A percentile compares a stretch with the other conserved stretches of the same genome.
phyloP scores from a whole-genome alignment of 1,140 invertebrate genomes.

The Catajapyx aquilonaris region DNA sequence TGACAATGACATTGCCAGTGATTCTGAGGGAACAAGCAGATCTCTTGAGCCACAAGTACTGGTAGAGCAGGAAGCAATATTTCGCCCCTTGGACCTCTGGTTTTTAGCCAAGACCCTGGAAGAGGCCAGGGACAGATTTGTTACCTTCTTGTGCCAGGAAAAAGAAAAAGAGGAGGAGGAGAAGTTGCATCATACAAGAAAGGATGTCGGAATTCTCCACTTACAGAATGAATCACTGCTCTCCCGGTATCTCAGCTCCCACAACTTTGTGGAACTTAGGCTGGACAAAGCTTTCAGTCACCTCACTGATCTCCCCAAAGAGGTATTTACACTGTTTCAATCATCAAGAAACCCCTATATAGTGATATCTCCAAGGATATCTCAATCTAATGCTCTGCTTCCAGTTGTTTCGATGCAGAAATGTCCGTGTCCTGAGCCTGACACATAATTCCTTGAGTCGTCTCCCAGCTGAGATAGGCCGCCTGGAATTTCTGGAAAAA shows the following conservation, averaged over 20 bases:
- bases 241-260: background rate
- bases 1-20: too few relatives aligned
- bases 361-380: background rate
- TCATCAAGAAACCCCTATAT: background rate
- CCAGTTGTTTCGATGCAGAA: conserved; percentile 25
- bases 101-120: background rate
- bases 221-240: background rate
- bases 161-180: background rate
- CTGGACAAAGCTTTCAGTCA: background rate
- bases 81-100: background rate
- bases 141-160: background rate
- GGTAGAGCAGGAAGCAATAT: too few relatives aligned
- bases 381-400: conserved; percentile 1
- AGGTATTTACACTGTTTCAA: background rate
- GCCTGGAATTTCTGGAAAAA: conserved; percentile 21
- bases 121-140: background rate
- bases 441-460: conserved; percentile 24
- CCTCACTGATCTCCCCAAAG: background rate
- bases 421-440: conserved; percentile 19
- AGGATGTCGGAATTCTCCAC: too few relatives aligned
- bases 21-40: too few relatives aligned
- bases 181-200: too few relatives aligned
- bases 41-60: too few relatives aligned
- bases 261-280: background rate
- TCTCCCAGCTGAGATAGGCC: conserved; percentile 25